Evolutionary conservation across 2,113 vertebrate genomes (phyloP).

Genomic region (Scartelaos histophorus): DNA sequence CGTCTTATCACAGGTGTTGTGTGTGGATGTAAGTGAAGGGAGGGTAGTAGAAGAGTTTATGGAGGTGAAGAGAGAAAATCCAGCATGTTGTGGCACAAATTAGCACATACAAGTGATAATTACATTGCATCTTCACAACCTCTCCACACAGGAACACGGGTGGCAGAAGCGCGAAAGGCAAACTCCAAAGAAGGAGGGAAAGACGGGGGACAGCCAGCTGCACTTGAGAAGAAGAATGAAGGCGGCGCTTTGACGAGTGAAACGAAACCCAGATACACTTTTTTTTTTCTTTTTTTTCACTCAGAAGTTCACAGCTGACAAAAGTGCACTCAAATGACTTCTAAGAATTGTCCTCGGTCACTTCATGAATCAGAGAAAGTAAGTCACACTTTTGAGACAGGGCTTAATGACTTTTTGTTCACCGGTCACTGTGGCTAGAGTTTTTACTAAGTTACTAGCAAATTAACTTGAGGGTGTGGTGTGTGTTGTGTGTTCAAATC

Average conservation of each 20-base stretch:
- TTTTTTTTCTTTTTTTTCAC: background rate
- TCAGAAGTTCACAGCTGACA: background rate
- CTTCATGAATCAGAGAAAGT: constrained; percentile 17
- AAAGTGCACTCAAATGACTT: constrained; percentile 33
- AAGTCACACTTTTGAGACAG: background rate
- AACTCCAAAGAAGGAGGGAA: constrained; percentile 3
- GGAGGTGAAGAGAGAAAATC: background rate
- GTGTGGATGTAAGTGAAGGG: background rate
- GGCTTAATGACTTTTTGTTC: background rate
- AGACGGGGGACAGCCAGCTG: constrained; percentile 6
- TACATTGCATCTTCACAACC: constrained; percentile 9
- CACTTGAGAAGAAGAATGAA: constrained; percentile 3
- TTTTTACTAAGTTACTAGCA: background rate
- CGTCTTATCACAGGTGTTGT: background rate
- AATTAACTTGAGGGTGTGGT: no score
- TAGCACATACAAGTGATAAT: constrained; percentile 19
- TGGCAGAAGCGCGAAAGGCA: background rate
- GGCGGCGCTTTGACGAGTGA: constrained; percentile 18
- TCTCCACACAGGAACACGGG: background rate
- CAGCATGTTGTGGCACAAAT: background rate
- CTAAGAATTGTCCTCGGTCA: constrained; percentile 17
- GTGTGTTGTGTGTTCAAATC: no score
- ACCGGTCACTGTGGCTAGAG: background rate
- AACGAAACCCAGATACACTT: constrained; percentile 21
- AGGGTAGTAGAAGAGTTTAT: background rate